Evolutionary conservation across 2,113 vertebrate genomes (phyloP).

Genomic region (Rhinichthys klamathensis): DNA sequence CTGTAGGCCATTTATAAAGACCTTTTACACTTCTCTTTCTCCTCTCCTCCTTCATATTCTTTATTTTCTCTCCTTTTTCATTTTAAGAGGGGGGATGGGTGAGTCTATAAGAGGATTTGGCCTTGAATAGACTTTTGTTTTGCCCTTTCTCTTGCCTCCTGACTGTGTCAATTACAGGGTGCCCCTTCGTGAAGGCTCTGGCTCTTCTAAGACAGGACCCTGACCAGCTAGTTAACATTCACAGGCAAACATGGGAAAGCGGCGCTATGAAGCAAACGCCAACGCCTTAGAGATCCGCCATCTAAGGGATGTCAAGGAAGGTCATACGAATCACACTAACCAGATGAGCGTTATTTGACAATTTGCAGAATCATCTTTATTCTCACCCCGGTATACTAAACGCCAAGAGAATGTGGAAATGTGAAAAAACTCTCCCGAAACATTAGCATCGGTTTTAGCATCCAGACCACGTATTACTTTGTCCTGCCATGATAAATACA

Average conservation of each 20-base stretch:
- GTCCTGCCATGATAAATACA: conserved; percentile 43
- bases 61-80: conserved; percentile 71
- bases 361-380: conserved; percentile 4
- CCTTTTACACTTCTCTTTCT: conserved; percentile 74
- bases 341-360: conserved; percentile 8
- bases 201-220: conserved; percentile 77
- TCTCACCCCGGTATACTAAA: background rate
- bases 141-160: conserved; percentile 89
- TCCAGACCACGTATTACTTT: conserved; percentile 52
- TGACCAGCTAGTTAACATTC: conserved; percentile 90
- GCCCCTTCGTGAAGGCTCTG: conserved; percentile 82
- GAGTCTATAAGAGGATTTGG: conserved; percentile 81
- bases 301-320: conserved; percentile 18
- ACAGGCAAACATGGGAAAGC: conserved; percentile 75
- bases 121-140: conserved; percentile 96
- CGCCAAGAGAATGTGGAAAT: background rate
- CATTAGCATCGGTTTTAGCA: conserved; percentile 20
- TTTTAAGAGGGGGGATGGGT: conserved; percentile 79
- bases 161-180: conserved; percentile 91
- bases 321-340: conserved; percentile 6
- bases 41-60: conserved; percentile 76
- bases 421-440: conserved; percentile 10
- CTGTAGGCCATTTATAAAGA: conserved; percentile 77
- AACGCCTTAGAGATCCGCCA: conserved; percentile 24
- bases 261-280: conserved; percentile 44